Conservation (phyloP, 2,113 vertebrate genomes). For the Talpa occidentalis region DNA sequence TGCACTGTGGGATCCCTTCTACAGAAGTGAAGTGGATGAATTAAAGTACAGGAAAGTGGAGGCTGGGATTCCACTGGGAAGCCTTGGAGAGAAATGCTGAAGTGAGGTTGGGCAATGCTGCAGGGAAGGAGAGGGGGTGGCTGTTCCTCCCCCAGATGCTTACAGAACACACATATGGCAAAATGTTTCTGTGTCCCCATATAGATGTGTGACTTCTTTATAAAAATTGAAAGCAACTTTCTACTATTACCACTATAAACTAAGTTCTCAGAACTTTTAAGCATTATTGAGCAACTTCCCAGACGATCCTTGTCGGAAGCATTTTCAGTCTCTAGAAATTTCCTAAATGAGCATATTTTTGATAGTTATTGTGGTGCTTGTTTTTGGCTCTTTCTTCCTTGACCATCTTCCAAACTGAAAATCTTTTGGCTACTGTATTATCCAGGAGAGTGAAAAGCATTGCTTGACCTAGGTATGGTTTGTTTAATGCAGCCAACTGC, state of each 20-base stretch:
- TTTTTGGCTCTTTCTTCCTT: neutral
- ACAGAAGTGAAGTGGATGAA: too few species aligned
- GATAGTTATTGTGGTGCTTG: neutral
- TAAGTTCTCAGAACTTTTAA: conserved; percentile 25
- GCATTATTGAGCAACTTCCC: neutral
- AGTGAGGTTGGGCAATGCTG: neutral
- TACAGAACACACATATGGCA: neutral
- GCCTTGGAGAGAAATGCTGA: neutral
- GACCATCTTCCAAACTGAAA: neutral
- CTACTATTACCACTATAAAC: neutral
- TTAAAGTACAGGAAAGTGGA: neutral
- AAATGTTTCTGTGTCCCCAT: neutral
- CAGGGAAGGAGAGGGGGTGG: neutral
- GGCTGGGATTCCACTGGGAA: neutral
- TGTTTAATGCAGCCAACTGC: neutral
- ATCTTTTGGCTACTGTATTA: neutral
- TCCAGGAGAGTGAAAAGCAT: neutral
- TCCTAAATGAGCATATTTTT: neutral
- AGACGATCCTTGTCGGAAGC: conserved; percentile 7
- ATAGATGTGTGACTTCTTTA: neutral
- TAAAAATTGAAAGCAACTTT: neutral
- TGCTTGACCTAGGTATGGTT: neutral
- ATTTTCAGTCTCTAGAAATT: conserved; percentile 21
- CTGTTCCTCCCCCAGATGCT: neutral
- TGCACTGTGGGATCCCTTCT: neutral